Percentiles rank a stretch among this genome's conserved stretches.
phyloP scores from a whole-genome alignment of 2,888 invertebrate species.

The Diploptera punctata region DNA sequence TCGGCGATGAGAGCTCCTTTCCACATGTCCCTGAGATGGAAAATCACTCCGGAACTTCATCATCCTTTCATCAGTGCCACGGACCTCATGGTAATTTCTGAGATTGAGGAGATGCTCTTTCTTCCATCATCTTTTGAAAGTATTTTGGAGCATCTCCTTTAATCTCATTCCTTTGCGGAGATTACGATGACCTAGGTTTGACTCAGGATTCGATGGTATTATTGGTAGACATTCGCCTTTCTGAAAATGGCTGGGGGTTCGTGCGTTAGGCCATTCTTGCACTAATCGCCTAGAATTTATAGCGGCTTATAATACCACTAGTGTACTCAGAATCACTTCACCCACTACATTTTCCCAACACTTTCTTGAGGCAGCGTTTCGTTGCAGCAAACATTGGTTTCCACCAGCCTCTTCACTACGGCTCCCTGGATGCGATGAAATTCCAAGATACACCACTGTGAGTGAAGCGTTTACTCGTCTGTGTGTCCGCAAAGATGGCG shows the following conservation, averaged over 20 bases:
- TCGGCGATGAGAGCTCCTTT: background rate
- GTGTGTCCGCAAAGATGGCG: too few relatives aligned
- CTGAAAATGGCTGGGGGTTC: background rate
- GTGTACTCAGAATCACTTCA: background rate
- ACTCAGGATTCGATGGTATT: background rate
- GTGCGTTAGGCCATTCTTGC: background rate
- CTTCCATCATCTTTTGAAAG: background rate
- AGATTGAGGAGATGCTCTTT: background rate
- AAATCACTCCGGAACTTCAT: background rate
- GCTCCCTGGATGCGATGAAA: too few relatives aligned
- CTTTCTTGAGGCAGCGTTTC: background rate
- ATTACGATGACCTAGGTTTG: background rate
- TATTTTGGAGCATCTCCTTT: background rate
- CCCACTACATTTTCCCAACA: background rate
- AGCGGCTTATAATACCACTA: too few relatives aligned
- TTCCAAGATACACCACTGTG: too few relatives aligned
- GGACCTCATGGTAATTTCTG: background rate
- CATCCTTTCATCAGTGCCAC: background rate
- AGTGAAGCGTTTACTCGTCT: too few relatives aligned
- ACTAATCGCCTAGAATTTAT: background rate
- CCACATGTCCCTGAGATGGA: background rate
- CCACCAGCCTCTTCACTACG: too few relatives aligned
- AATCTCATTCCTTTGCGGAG: background rate
- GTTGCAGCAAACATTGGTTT: background rate
- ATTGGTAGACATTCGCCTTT: background rate